Conservation (phyloP, 2,113 vertebrate genomes). For the Cheirogaleus medius region DNA sequence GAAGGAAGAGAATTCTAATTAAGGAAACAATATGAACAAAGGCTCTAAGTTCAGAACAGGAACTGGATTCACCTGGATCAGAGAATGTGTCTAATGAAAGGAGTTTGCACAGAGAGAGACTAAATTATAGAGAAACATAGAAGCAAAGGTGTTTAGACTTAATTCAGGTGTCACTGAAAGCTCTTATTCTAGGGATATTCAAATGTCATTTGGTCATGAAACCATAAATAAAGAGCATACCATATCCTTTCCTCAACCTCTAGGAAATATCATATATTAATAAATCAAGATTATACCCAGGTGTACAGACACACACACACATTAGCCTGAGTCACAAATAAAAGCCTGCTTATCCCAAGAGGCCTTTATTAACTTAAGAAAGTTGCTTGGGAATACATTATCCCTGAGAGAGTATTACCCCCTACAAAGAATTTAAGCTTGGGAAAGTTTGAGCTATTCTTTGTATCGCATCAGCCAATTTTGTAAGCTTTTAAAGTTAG, state of each 20-base stretch:
- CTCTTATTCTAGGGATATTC: neutral
- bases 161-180: neutral
- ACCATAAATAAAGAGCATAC: neutral
- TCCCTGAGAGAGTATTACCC: neutral
- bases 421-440: constrained; percentile 2
- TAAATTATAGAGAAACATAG: neutral
- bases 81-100: neutral
- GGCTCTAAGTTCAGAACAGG: neutral
- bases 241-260: neutral
- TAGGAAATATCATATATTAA: neutral
- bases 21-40: neutral
- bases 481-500: constrained; percentile 36
- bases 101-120: neutral
- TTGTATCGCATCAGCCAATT: constrained; percentile 40
- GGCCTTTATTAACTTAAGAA: neutral
- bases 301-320: neutral
- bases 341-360: neutral
- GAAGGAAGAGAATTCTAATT: neutral
- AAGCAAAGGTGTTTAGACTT: neutral
- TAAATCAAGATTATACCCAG: neutral
- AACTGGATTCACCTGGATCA: neutral
- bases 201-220: neutral
- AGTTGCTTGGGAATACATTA: constrained; percentile 6
- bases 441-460: constrained; percentile 27
- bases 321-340: neutral